Percentiles rank a stretch among this genome's conserved stretches.
Conservation (phyloP, 2,888 invertebrate genomes). For the Drosophila flavopinicola region DNA sequence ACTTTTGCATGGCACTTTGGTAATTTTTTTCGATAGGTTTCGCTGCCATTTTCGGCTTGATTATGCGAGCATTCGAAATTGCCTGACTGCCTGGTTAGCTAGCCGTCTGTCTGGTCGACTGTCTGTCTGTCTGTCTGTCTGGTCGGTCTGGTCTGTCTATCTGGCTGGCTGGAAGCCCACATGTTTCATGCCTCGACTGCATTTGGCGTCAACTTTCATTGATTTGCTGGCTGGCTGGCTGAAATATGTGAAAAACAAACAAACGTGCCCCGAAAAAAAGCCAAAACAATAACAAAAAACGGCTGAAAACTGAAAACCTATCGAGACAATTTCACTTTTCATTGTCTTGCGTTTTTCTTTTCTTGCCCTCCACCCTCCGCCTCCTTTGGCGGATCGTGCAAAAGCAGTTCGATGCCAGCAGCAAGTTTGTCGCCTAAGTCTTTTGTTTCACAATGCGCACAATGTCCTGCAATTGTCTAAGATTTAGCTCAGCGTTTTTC, state of each 20-base stretch:
- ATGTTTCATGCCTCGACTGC: conserved; percentile 34
- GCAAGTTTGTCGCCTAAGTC: conserved; percentile 53
- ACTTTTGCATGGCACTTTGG: conserved; percentile 41
- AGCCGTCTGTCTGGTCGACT: conserved; percentile 11
- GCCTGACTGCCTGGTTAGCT: conserved; percentile 29
- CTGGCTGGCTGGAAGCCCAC: conserved; percentile 33
- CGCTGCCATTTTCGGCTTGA: conserved; percentile 67
- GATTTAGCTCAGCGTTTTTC: conserved; percentile 10
- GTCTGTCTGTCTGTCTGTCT: background rate
- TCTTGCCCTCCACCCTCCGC: background rate
- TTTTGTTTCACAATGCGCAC: conserved; percentile 36
- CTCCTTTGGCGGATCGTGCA: conserved; percentile 10
- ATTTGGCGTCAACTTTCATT: conserved; percentile 60
- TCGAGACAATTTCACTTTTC: conserved; percentile 74
- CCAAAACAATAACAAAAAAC: conserved; percentile 26
- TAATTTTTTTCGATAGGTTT: conserved; percentile 55
- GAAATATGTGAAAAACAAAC: conserved; percentile 48
- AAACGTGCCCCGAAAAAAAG: conserved; percentile 50
- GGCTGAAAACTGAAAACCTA: conserved; percentile 56
- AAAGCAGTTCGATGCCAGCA: conserved; percentile 21
- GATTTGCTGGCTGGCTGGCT: conserved; percentile 51
- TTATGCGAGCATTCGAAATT: conserved; percentile 71
- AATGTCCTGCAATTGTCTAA: conserved; percentile 36
- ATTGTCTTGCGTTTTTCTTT: conserved; percentile 49
- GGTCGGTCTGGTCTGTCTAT: no score